Percentiles rank a stretch among this genome's conserved stretches.
These are phyloP conservation scores for Probosciger aterrimus DNA, from an alignment of 2,113 vertebrate species.

Conservation along the genomic window DNA sequence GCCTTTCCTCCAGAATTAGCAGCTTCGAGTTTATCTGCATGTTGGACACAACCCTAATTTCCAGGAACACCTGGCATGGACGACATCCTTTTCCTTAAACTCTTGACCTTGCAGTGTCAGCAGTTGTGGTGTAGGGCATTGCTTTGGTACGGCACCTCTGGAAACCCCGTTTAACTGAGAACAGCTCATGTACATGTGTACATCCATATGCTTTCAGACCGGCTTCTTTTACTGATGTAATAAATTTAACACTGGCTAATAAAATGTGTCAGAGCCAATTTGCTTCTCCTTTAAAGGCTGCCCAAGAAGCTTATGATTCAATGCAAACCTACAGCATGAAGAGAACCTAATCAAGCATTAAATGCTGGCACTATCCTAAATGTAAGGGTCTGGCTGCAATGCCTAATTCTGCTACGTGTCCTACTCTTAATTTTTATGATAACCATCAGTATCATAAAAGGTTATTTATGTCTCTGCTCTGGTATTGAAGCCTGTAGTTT, in stretches of 20 bases:
- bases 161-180: not conserved
- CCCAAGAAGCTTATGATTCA: not conserved
- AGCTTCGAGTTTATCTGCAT: not conserved
- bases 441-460: not conserved
- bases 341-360: not conserved
- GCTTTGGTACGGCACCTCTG: not conserved
- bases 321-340: not conserved
- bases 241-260: not conserved
- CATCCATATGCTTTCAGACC: not conserved
- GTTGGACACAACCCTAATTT: not conserved
- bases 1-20: not conserved
- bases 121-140: not conserved
- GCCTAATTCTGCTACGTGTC: not conserved
- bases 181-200: not conserved
- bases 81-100: not conserved
- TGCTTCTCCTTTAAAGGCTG: slow-evolving; percentile 5
- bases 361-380: not conserved
- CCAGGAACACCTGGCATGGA: not conserved
- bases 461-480: not conserved
- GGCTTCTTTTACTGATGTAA: not conserved
- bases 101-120: not conserved
- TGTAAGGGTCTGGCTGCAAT: not conserved
- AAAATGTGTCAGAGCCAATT: slow-evolving; percentile 28
- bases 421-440: not conserved
- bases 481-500: not conserved